A percentile compares a stretch with the other conserved stretches of the same genome.
Conservation (phyloP, 1,140 invertebrate genomes). For the Epicauta chinensis region DNA sequence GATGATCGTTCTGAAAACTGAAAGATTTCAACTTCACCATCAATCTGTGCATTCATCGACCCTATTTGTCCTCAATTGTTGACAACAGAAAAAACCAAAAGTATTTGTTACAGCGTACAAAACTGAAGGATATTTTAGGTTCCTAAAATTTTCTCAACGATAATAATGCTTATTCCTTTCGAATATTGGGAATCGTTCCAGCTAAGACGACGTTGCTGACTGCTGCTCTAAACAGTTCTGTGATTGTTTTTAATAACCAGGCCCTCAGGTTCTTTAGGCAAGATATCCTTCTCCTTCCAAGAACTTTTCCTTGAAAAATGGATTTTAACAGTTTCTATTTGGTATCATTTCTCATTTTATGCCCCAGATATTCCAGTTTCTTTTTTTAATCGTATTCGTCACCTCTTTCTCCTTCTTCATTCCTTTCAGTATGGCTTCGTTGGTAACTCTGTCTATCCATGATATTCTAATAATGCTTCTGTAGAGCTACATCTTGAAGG, state of each 20-base stretch:
- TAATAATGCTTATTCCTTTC: no score
- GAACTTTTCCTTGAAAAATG: neutral
- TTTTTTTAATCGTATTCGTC: conserved; percentile 3
- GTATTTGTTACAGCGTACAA: no score
- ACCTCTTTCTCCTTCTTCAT: conserved; percentile 4
- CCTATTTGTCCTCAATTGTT: no score
- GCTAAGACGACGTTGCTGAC: no score
- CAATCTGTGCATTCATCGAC: no score
- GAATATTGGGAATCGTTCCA: no score
- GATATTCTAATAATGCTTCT: conserved; percentile 7
- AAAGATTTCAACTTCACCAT: no score
- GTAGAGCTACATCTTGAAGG: conserved; percentile 9
- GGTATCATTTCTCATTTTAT: conserved; percentile 3
- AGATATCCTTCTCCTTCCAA: conserved; percentile 9
- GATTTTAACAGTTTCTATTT: neutral
- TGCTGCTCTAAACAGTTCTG: no score
- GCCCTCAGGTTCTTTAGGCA: conserved; percentile 10
- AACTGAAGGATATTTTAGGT: no score
- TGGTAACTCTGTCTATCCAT: conserved; percentile 2
- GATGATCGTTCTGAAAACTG: no score
- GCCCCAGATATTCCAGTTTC: conserved; percentile 6
- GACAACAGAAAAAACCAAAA: no score
- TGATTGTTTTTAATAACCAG: neutral
- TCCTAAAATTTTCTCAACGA: no score
- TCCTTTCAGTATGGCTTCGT: conserved; percentile 4